Base-by-base conservation (phyloP, 2,888 invertebrate species). In the Pedicia rivosa region DNA sequence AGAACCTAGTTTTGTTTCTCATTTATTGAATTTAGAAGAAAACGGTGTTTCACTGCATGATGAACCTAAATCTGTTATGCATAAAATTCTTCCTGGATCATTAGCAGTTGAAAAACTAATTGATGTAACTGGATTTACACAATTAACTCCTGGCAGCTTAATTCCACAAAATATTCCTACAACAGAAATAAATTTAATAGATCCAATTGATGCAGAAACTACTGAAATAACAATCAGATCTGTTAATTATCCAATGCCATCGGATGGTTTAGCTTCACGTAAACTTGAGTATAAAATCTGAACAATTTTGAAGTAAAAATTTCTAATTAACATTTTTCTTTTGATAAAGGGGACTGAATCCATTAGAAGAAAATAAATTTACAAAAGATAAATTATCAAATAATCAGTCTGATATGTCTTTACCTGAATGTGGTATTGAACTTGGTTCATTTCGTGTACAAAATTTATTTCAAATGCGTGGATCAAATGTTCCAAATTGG, bases 401-500 rank as follows among this genome's bases (percentile, higher is more conserved):
- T 6, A 8, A 8, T 6, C 12, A 13, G 5, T 2, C 3, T 2
- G 22, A 22, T 1, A 12, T n/a, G 7, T 2, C 12, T n/a, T 5
- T 5, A 8, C 16, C 29, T 3, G 17, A 30, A 2, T 32, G 32
- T 13, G 14, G 17, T 2, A 19, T 35, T 3, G 25, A 35, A 16
- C 26, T 35, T 12, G 20, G 26, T 17, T 20, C 35, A 16, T 35
- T 25, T 17, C 25, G 25, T 3, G 35, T 35, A 2, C 25, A 35
- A 26, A 35, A 19, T 7, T 35, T 35, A 26, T 35, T 35, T 25
- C 35, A 35, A 26, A 20, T 35, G 26, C 35, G 35, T 7, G 35
- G 35, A 8, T 25, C 35, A 35, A 35, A 25, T 4, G 10, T 26
- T 16, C 35, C 35, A 17, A 15, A 16, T n/a, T 35, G 35, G 35